Conservation (phyloP, 2,888 invertebrate genomes). For the Autographa gamma region DNA sequence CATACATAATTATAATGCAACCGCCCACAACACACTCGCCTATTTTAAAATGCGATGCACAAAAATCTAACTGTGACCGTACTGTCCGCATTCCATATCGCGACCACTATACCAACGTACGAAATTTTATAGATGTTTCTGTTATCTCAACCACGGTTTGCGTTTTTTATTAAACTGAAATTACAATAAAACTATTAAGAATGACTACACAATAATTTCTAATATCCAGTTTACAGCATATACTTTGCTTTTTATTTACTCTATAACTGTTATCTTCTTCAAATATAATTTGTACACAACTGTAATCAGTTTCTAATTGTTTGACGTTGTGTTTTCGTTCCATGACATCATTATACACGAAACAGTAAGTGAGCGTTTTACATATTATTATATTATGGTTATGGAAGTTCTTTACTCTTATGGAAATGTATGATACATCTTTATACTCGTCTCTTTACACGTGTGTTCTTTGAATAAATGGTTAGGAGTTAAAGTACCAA, state of each 20-base stretch:
- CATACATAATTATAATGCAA: constrained; percentile 75
- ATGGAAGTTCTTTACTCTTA: constrained; percentile 43
- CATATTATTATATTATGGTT: constrained; percentile 25
- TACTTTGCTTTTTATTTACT: no score
- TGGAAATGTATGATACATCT: constrained; percentile 49
- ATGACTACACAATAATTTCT: neutral
- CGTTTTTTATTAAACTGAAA: constrained; percentile 34
- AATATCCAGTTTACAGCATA: neutral
- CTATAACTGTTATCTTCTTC: neutral
- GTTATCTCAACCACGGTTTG: constrained; percentile 35
- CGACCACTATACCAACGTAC: constrained; percentile 20
- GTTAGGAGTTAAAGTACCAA: constrained; percentile 66
- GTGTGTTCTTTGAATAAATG: constrained; percentile 68
- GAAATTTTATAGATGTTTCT: constrained; percentile 39
- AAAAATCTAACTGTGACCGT: constrained; percentile 73
- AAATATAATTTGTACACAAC: constrained; percentile 6
- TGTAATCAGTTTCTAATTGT: constrained; percentile 23
- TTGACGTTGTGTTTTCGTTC: constrained; percentile 23
- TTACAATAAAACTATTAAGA: constrained; percentile 8
- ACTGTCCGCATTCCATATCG: constrained; percentile 60
- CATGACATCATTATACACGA: constrained; percentile 47
- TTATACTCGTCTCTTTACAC: constrained; percentile 51
- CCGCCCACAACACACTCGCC: constrained; percentile 58
- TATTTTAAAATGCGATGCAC: constrained; percentile 76
- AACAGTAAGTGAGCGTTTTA: constrained; percentile 29